Evolutionary conservation across 2,888 invertebrate genomes (phyloP).

Genomic region (Odontomyia ornata): DNA sequence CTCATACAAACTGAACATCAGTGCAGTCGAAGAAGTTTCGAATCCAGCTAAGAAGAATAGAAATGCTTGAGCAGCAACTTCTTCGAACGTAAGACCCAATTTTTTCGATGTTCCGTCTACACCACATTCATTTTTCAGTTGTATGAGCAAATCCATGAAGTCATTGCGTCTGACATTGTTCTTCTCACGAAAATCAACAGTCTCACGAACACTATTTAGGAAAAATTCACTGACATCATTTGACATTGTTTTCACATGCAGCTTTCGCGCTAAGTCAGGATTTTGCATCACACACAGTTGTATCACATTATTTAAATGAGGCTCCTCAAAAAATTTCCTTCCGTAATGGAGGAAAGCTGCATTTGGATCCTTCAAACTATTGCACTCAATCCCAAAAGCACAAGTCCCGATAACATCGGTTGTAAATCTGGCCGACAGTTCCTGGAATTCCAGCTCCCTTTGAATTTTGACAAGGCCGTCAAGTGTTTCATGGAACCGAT

Average conservation of each 20-base stretch:
- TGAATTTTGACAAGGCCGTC: constrained; percentile 47
- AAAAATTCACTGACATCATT: constrained; percentile 57
- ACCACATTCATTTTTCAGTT: constrained; percentile 57
- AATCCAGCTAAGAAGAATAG: constrained; percentile 54
- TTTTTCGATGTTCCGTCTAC: neutral
- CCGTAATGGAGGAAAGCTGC: constrained; percentile 58
- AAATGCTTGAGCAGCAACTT: constrained; percentile 29
- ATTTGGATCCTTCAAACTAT: constrained; percentile 61
- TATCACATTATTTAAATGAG: neutral
- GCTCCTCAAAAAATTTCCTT: constrained; percentile 29
- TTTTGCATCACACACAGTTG: neutral
- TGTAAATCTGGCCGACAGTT: constrained; percentile 63
- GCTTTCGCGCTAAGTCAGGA: neutral
- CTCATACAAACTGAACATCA: constrained; percentile 56
- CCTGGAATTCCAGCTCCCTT: constrained; percentile 62
- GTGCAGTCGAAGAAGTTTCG: constrained; percentile 57
- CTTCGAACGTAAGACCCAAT: constrained; percentile 2
- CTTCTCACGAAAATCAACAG: constrained; percentile 61
- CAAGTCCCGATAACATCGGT: constrained; percentile 66
- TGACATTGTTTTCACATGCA: constrained; percentile 51
- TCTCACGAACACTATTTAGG: constrained; percentile 58
- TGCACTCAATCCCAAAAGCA: constrained; percentile 65
- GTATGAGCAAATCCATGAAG: constrained; percentile 67
- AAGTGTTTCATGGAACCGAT: constrained; percentile 51
- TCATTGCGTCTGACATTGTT: constrained; percentile 63